Conservation (phyloP, 2,113 vertebrate genomes). For the Colossoma macropomum region DNA sequence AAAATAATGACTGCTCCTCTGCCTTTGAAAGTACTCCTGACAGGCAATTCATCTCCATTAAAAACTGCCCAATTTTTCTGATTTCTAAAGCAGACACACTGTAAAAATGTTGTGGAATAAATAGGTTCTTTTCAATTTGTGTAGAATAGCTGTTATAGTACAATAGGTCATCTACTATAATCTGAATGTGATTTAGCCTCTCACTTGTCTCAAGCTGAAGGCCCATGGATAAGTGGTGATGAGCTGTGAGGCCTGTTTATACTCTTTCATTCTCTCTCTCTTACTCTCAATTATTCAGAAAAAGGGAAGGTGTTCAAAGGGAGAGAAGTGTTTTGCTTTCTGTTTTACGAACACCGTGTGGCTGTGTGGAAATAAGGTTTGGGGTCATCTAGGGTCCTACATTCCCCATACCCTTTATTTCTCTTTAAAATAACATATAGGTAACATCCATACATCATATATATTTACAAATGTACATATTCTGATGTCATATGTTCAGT, state of each 20-base stretch:
- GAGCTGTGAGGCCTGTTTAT: constrained; percentile 2
- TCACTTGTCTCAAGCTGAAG: constrained; percentile 7
- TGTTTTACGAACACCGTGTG: too few relatives aligned
- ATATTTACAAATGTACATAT: too few relatives aligned
- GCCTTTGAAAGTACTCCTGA: constrained; percentile 29
- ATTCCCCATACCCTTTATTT: too few relatives aligned
- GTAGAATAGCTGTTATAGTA: neutral
- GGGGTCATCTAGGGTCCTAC: too few relatives aligned
- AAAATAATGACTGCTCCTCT: constrained; percentile 37
- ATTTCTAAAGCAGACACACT: constrained; percentile 4
- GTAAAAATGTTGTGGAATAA: neutral
- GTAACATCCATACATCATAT: too few relatives aligned
- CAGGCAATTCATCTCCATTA: constrained; percentile 47
- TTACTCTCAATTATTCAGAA: neutral
- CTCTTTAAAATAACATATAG: too few relatives aligned
- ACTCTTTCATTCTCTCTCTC: neutral
- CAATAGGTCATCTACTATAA: constrained; percentile 12
- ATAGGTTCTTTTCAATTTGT: neutral
- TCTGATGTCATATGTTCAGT: too few relatives aligned
- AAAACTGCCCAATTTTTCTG: neutral
- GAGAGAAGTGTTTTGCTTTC: too few relatives aligned
- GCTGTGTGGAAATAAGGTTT: too few relatives aligned
- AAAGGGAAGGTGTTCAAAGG: neutral
- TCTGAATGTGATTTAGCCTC: neutral
- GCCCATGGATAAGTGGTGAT: constrained; percentile 11